Conservation (phyloP, 2,888 invertebrate species). For the Drosophila mimetica region DNA sequence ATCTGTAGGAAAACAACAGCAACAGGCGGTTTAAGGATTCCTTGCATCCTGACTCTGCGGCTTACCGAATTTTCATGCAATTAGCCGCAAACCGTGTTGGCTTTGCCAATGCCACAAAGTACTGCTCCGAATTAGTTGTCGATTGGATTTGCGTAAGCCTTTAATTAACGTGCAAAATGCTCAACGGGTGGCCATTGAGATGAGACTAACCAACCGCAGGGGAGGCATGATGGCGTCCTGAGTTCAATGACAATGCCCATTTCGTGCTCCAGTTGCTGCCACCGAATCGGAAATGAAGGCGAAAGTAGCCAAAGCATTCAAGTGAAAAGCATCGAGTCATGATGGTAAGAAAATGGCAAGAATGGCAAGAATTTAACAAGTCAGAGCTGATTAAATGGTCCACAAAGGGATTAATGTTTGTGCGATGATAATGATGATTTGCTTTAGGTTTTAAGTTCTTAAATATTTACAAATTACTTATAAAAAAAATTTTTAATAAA, state of each 20-base stretch:
- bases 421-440: not conserved
- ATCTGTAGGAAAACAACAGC: slow-evolving; percentile 3
- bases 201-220: not conserved
- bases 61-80: slow-evolving; percentile 23
- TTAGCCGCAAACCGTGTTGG: slow-evolving; percentile 25
- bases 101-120: slow-evolving; percentile 32
- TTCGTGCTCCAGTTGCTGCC: slow-evolving; percentile 26
- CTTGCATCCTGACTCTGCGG: slow-evolving; percentile 14
- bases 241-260: slow-evolving; percentile 14
- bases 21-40: slow-evolving; percentile 35
- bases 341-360: not conserved
- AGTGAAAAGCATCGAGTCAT: slow-evolving; percentile 28
- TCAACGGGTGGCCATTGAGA: not conserved
- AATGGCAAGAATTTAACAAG: not conserved
- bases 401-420: not conserved
- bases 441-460: not conserved
- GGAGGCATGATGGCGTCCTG: slow-evolving; percentile 11
- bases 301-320: slow-evolving; percentile 3
- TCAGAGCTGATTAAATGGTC: not conserved
- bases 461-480: too few relatives aligned
- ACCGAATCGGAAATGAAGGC: slow-evolving; percentile 23
- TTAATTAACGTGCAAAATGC: slow-evolving; percentile 26
- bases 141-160: slow-evolving; percentile 30
- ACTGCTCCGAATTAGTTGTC: slow-evolving; percentile 8
- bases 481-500: not conserved